Base-by-base conservation (phyloP, 2,797 vertebrate species). In the Enteromius afrohamiltoni region DNA sequence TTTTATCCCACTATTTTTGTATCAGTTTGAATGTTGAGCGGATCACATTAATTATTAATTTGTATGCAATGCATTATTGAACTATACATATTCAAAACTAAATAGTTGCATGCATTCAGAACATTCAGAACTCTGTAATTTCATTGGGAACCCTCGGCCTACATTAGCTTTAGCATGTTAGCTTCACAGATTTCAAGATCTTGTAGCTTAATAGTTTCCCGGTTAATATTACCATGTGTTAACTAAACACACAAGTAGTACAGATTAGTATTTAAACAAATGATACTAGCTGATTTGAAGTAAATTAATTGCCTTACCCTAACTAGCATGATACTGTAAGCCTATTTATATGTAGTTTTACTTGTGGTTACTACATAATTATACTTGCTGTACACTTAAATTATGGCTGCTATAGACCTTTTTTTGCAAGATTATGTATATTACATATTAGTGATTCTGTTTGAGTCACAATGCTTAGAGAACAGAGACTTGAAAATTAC, bases 51-150 rank as follows among this genome's bases (percentile, higher is more conserved):
- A 78, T 79, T 84, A 86, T 86, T 78, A 40, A 82, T 45, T 49
- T 29, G 69, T 69, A 70, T 26, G 31, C 26, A 76, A 68, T 87
- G 60, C 75, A 83, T 87, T 86, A 85, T 89, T 87, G 55, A 86
- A 74, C 80, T 86, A 77, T 75, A 67, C 83, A 75, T 70, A 69
- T 86, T 58, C 37, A 75, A 71, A 83, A 84, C 60, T 53, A 80
- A 79, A 77, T 79, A 67, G 76, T 29, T 51, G 75, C 42, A 65
- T 51, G 31, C 51, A 58, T 76, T 58, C 31, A 74, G 14, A 53
- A 29, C 21, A 31, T 31, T 31, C 31, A 31, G 31, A 31, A 31
- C 29, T 29, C 21, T 58, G 51, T 26, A 6, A 9, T 49, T 75
- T 53, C 47, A 6, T 1, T 74, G 29, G 29, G 19, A 55, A 40